phyloP scores from a whole-genome alignment of 2,113 vertebrate genomes.

The Dipodomys ordii region DNA sequence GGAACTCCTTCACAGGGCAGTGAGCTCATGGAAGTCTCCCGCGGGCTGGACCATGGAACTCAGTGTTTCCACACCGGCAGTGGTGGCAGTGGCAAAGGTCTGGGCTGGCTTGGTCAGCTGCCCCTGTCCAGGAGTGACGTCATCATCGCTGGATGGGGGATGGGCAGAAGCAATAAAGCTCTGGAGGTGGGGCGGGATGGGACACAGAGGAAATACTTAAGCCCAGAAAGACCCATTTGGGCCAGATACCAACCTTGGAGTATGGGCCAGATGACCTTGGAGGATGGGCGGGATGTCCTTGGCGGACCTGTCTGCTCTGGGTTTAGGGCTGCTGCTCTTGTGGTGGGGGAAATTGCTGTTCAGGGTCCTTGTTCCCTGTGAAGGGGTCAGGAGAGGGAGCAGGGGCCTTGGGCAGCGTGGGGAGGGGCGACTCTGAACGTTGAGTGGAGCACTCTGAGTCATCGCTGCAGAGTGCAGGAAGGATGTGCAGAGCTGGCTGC shows the following conservation, averaged over 20 bases:
- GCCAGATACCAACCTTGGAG: not conserved
- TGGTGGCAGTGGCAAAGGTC: not conserved
- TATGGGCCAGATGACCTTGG: no score
- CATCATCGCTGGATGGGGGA: not conserved
- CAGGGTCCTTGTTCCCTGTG: not conserved
- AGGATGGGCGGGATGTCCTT: no score
- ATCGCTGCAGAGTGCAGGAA: not conserved
- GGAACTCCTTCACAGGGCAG: no score
- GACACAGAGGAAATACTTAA: not conserved
- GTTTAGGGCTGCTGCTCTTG: not conserved
- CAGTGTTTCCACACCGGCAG: not conserved
- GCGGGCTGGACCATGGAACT: not conserved
- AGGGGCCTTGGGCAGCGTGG: not conserved
- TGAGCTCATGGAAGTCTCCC: not conserved
- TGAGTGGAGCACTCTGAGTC: not conserved
- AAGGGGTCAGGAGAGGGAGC: not conserved
- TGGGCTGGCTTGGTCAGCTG: not conserved
- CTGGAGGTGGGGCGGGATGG: not conserved
- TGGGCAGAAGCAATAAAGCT: not conserved
- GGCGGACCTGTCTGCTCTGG: not conserved
- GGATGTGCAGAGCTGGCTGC: not conserved
- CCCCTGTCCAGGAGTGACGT: not conserved
- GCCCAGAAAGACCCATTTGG: not conserved
- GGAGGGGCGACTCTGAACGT: not conserved
- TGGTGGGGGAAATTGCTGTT: not conserved